Evolutionary conservation across 2,797 vertebrate genomes (phyloP), one percentile per base, ranked within the genome.

Genomic region (Sternotherus odoratus): DNA sequence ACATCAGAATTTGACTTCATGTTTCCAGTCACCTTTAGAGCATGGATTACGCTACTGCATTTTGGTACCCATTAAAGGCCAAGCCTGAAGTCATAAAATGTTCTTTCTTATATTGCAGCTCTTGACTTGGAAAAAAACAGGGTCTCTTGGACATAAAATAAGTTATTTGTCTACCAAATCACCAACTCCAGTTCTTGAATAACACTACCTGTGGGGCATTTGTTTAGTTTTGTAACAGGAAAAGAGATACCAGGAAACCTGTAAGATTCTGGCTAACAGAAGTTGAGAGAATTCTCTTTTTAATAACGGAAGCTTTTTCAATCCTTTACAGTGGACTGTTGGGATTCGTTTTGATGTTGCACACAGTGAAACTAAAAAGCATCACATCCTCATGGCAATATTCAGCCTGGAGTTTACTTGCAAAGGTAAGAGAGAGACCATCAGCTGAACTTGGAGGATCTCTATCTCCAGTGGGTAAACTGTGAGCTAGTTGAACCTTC

Each of bases 311-410:
- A 87, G 30, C 39, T 95, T 96, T 95, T 77, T 77, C 79, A 72
- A 92, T 92, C 90, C 80, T 78, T 97, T 96, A 63, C 98, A 99
- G 99, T 94, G 99, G 99, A 56, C 88, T 99, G 94, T 96, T 99
- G 92, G 99, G 99, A 10, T 99, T 99, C 96, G 87, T 99, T 87
- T 95, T 99, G 97, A 98, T 98, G 96, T 82, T 99, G 94, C 98
- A 98, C 28, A 98, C 98, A 28, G 98, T 98, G 85, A 99, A 98
- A 97, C 93, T 99, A 72, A 99, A 98, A 97, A 98, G 94, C 60
- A 97, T 97, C 69, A 92, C 98, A 80, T 97, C 99, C 81, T 95
- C 98, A 5, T 98, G 98, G 86, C 98, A 99, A 82, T 98, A 98
- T 60, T 97, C 98, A 74, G 95, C 98, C 48, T 99, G 99, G 99